A percentile compares a stretch with the other conserved stretches of the same genome.
Evolutionary conservation across 2,113 vertebrate genomes (phyloP).

Genomic region (Puma concolor): DNA sequence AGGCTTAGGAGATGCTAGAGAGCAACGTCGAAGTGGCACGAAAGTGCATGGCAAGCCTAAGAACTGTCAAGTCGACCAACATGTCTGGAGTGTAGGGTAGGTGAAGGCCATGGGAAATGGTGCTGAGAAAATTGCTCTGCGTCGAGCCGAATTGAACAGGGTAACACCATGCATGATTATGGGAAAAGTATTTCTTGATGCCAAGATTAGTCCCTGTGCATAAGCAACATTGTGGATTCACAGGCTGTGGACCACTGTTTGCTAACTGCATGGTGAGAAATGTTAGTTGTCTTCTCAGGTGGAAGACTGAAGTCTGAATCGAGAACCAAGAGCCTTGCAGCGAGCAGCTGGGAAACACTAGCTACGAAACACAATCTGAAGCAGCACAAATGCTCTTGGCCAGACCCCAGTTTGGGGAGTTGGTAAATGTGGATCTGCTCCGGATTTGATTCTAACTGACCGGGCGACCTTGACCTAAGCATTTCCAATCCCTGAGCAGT

Average conservation of each 20-base stretch:
- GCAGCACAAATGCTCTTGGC: not conserved
- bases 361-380: not conserved
- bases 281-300: not conserved
- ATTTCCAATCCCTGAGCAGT: not conserved
- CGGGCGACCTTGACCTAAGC: not conserved
- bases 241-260: not conserved
- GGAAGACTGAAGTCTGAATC: not conserved
- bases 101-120: not conserved
- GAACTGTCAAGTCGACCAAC: not conserved
- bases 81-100: not conserved
- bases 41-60: not conserved
- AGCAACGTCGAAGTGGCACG: not conserved
- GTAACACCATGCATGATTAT: not conserved
- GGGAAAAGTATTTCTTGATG: not conserved
- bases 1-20: not conserved
- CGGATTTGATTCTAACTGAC: not conserved
- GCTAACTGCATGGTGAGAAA: not conserved
- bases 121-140: not conserved
- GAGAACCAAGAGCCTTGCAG: not conserved
- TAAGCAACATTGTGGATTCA: not conserved
- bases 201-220: not conserved
- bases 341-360: not conserved
- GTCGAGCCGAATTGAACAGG: not conserved
- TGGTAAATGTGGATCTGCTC: not conserved
- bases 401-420: not conserved